Evolutionary conservation across 1,140 invertebrate genomes (phyloP), one percentile per base, ranked within the genome.

Genomic region (Lepidotrigona ventralis): DNA sequence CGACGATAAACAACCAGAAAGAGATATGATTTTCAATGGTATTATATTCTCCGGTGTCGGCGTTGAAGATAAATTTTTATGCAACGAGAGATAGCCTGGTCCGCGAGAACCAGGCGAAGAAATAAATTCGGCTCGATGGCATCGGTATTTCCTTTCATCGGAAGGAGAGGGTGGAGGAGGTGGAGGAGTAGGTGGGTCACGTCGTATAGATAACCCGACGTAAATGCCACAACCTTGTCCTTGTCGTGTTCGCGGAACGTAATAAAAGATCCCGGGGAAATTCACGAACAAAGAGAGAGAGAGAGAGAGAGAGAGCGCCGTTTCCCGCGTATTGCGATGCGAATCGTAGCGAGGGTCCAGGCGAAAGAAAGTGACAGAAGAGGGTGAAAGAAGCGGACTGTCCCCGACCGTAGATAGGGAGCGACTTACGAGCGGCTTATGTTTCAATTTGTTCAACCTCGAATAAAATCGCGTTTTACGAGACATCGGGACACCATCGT

Each of bases 391-490:
- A 63, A 46, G 33, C 21, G 73, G 26, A 56, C 29, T n/a, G 69
- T n/a, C 51, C 63, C 68, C 21, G 75, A 17, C 23, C 79, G 64
- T 74, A 77, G 86, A 89, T 88, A 78, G 81, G 85, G 70, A 85
- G 64, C 84, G 84, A 84, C 85, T 90, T 90, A 90, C 86, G 89
- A 89, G 86, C 88, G 89, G 88, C 89, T 90, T 89, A 90, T 90
- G 84, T 90, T 90, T 90, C 89, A 90, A 90, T 90, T 90, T 90
- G 89, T 83, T 87, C 88, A 84, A 79, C 79, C 86, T 81, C 85
- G 84, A 89, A 90, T 90, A 89, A 90, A 90, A 90, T 89, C 88
- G 78, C 84, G 86, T 90, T 89, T 90, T 89, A 90, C 88, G 89
- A 86, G 79, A 68, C 86, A 82, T 89, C 83, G 80, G 84, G 86